Conservation (phyloP, 1,140 invertebrate genomes). For the Asobara japonica region DNA sequence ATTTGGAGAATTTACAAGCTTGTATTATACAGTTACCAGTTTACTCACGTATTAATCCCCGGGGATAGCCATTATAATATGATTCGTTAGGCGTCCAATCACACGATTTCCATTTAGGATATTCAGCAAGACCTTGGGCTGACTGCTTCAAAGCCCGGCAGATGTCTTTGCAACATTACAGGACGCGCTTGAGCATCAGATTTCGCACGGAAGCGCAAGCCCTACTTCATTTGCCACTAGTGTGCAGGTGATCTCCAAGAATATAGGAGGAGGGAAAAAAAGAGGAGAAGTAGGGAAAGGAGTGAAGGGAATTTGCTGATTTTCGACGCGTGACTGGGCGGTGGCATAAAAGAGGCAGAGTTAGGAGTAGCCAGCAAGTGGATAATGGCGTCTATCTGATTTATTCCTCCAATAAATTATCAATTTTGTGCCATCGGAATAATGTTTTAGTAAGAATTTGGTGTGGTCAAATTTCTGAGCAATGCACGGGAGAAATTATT, state of each 20-base stretch:
- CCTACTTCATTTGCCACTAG: slow-evolving; percentile 8
- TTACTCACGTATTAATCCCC: too few species aligned
- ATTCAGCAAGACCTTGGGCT: background rate
- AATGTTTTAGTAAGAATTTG: too few species aligned
- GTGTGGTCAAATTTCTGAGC: too few species aligned
- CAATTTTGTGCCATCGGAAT: too few species aligned
- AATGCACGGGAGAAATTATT: too few species aligned
- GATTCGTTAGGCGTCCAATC: background rate
- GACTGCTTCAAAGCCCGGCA: background rate
- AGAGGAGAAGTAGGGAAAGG: background rate
- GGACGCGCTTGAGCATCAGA: slow-evolving; percentile 13
- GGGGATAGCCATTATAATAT: background rate
- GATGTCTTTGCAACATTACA: slow-evolving; percentile 5
- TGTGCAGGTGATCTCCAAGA: slow-evolving; percentile 22
- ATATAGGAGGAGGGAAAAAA: background rate
- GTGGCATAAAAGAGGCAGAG: background rate
- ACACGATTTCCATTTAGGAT: background rate
- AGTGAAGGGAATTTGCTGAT: background rate
- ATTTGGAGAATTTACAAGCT: too few species aligned
- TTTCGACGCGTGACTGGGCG: background rate
- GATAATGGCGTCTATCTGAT: background rate
- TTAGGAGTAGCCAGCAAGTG: background rate
- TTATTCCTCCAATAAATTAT: background rate
- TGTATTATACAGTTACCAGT: too few species aligned
- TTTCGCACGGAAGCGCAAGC: slow-evolving; percentile 17